Evolutionary conservation across 2,113 vertebrate genomes (phyloP), one percentile per base, ranked within the genome.

Genomic region (Plestiodon gilberti): DNA sequence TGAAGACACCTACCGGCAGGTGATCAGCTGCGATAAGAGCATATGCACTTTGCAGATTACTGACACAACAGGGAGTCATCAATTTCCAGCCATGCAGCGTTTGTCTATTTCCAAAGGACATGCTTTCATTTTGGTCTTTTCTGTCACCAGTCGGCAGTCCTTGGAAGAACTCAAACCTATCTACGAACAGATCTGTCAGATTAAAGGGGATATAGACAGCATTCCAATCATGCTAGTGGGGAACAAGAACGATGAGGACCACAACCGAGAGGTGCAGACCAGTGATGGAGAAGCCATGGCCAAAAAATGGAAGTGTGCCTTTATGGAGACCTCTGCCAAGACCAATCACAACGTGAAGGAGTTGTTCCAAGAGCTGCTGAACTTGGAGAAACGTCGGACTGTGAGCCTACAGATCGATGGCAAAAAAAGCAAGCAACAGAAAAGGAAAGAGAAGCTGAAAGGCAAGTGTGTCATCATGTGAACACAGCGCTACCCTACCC

Each of bases 21-120:
- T 97, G 91, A 98, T 98, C 93, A 98, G 97, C 93, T 97, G 97
- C 17, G 97, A 98, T 89, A 98, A 97, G 82, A 98, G 97, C 92
- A 97, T 98, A 89, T 98, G 97, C 85, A 98, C 97, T 15, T 90
- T 98, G 92, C 97, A 98, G 94, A 98, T 98, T 92, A 98, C 97
- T 0, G 97, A 98, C 91, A 98, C 97, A 4, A 98, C 97, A 0
- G 97, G 97, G 28, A 97, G 97, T 81, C 97, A 98, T 90, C 97
- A 98, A 76, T 98, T 98, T 90, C 97, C 97, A 0, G 97, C 97
- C 93, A 98, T 98, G 97, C 97, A 98, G 88, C 96, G 97, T 40
- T 95, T 98, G 73, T 97, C 97, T 85, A 98, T 98, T 92, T 97
- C 97, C 85, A 97, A 97, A 62, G 97, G 97, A 52, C 97, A 98